A percentile compares a stretch with the other conserved stretches of the same genome.
phyloP scores from a whole-genome alignment of 1,140 invertebrate genomes.

The Scaptodrosophila lebanonensis region DNA sequence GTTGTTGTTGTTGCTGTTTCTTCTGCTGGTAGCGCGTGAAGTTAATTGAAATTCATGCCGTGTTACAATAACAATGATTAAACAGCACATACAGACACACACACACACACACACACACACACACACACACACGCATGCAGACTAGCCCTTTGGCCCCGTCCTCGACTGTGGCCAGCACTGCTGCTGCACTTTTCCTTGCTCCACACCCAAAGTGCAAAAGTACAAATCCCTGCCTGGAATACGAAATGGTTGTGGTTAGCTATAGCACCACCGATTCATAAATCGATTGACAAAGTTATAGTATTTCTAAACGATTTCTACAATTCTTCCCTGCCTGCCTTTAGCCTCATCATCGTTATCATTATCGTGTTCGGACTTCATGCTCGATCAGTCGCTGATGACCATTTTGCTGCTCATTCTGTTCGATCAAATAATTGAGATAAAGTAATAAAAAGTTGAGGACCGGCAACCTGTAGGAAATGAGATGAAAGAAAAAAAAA shows the following conservation, averaged over 20 bases:
- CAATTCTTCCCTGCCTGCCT: too few relatives aligned
- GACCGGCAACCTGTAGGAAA: constrained; percentile 17
- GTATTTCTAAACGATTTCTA: too few relatives aligned
- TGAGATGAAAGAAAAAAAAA: constrained; percentile 10
- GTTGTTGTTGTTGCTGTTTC: constrained; percentile 16
- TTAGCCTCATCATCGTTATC: too few relatives aligned
- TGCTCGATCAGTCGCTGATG: too few relatives aligned
- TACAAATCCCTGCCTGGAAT: constrained; percentile 76
- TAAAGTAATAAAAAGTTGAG: constrained; percentile 42
- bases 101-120: constrained; percentile 35
- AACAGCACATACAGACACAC: constrained; percentile 56
- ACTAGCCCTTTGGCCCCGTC: constrained; percentile 9
- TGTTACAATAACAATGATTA: constrained; percentile 75
- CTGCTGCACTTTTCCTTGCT: constrained; percentile 44
- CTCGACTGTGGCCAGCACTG: background rate
- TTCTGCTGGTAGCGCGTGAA: constrained; percentile 61
- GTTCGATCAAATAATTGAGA: constrained; percentile 66
- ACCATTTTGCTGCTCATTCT: background rate
- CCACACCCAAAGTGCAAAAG: constrained; percentile 73
- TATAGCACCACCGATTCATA: constrained; percentile 54
- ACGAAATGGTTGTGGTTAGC: constrained; percentile 46
- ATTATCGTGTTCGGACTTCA: too few relatives aligned
- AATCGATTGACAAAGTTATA: constrained; percentile 33
- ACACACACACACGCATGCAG: constrained; percentile 20
- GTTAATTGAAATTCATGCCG: constrained; percentile 75